Conservation (phyloP, 2,113 vertebrate genomes). For the Carlito syrichta region DNA sequence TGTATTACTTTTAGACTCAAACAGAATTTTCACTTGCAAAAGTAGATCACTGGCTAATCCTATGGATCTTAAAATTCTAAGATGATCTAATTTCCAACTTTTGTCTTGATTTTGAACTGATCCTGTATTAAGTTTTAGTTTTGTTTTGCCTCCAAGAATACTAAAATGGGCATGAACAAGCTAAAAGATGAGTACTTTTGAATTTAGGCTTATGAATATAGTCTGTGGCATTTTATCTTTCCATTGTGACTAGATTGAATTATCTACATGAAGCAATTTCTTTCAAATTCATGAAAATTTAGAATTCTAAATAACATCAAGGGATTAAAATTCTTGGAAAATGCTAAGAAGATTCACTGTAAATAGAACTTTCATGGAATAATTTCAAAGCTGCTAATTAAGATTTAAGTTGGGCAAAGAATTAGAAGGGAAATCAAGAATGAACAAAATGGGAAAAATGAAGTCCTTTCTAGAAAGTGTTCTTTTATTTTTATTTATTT, state of each 20-base stretch:
- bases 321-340: conserved; percentile 13
- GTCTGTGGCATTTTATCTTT: neutral
- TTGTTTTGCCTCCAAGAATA: neutral
- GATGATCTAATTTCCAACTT: neutral
- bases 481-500: too few relatives aligned
- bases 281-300: neutral
- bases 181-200: neutral
- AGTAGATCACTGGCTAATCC: neutral
- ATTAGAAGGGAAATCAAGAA: neutral
- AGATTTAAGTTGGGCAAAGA: neutral
- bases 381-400: conserved; percentile 22
- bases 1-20: neutral
- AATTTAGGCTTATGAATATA: neutral
- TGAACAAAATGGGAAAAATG: neutral
- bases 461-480: neutral
- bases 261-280: neutral
- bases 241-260: neutral
- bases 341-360: neutral
- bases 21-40: neutral
- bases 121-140: neutral
- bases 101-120: neutral
- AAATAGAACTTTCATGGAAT: neutral
- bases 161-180: neutral
- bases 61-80: neutral
- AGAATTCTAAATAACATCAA: neutral